phyloP scores from a whole-genome alignment of 2,888 invertebrate species.

The Drosophila recens region DNA sequence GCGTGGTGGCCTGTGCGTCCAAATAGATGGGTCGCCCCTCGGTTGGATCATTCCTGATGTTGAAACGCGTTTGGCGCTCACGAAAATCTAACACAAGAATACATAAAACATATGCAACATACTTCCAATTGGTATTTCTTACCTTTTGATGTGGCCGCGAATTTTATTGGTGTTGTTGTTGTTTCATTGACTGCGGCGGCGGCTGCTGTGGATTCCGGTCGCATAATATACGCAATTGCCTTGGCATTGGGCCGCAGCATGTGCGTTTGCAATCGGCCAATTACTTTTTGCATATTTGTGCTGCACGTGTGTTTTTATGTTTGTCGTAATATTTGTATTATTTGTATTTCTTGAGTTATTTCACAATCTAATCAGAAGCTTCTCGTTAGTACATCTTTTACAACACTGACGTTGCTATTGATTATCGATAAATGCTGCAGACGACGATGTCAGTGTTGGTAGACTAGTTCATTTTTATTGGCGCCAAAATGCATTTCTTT shows the following conservation, averaged over 20 bases:
- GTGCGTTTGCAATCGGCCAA: slow-evolving; percentile 63
- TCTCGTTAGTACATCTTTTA: slow-evolving; percentile 11
- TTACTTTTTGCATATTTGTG: slow-evolving; percentile 62
- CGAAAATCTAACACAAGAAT: slow-evolving; percentile 60
- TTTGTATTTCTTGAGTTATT: slow-evolving; percentile 42
- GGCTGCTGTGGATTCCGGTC: slow-evolving; percentile 42
- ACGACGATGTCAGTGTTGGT: slow-evolving; percentile 28
- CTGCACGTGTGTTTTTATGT: slow-evolving; percentile 36
- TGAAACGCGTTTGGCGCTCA: slow-evolving; percentile 75
- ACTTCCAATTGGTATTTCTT: slow-evolving; percentile 11
- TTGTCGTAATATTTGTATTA: slow-evolving; percentile 26
- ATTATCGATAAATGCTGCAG: slow-evolving; percentile 35
- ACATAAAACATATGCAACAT: background rate
- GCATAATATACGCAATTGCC: slow-evolving; percentile 22
- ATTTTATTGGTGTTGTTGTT: slow-evolving; percentile 31
- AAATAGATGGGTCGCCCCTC: slow-evolving; percentile 95
- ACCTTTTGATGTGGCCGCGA: slow-evolving; percentile 70
- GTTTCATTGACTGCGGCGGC: slow-evolving; percentile 35
- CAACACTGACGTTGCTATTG: slow-evolving; percentile 39
- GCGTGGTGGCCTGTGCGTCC: slow-evolving; percentile 98
- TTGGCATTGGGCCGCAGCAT: slow-evolving; percentile 39
- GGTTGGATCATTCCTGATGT: slow-evolving; percentile 79
- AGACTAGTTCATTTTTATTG: background rate
- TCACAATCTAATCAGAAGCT: slow-evolving; percentile 58
- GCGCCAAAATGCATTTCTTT: slow-evolving; percentile 11